Evolutionary conservation across 2,113 vertebrate genomes (phyloP).

Genomic region (Scolopax mira): DNA sequence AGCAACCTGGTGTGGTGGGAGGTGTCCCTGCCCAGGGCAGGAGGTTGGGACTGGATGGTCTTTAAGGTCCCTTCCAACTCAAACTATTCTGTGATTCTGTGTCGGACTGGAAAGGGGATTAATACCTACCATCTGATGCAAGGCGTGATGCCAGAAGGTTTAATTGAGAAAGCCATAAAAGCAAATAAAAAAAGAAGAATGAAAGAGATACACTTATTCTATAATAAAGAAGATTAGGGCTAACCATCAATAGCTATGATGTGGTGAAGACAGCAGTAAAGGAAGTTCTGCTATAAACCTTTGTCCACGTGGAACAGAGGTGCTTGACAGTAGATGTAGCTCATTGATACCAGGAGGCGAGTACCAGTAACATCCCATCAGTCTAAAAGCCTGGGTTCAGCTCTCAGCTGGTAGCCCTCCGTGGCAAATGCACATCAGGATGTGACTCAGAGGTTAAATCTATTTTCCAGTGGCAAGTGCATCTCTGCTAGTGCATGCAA

Average conservation of each 20-base stretch:
- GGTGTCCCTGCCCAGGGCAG: background rate
- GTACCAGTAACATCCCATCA: background rate
- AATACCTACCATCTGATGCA: background rate
- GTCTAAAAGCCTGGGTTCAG: background rate
- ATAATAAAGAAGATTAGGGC: slow-evolving; percentile 7
- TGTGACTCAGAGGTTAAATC: background rate
- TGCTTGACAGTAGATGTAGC: background rate
- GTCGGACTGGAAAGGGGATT: background rate
- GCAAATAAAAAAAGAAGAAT: background rate
- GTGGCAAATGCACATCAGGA: background rate
- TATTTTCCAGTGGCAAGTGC: background rate
- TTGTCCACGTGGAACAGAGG: background rate
- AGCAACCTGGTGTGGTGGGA: background rate
- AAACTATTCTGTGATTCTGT: background rate
- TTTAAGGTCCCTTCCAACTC: background rate
- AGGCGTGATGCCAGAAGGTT: background rate
- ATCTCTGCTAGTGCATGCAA: background rate
- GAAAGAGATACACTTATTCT: background rate
- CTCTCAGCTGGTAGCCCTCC: background rate
- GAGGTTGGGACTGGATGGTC: background rate
- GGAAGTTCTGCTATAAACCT: background rate
- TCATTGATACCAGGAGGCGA: background rate
- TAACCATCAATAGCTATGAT: background rate
- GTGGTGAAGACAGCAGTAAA: background rate
- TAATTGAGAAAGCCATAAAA: slow-evolving; percentile 22